Percentiles rank a stretch among this genome's conserved stretches.
Evolutionary conservation across 2,113 vertebrate species (phyloP).

Genomic region (Ammodytes marinus): DNA sequence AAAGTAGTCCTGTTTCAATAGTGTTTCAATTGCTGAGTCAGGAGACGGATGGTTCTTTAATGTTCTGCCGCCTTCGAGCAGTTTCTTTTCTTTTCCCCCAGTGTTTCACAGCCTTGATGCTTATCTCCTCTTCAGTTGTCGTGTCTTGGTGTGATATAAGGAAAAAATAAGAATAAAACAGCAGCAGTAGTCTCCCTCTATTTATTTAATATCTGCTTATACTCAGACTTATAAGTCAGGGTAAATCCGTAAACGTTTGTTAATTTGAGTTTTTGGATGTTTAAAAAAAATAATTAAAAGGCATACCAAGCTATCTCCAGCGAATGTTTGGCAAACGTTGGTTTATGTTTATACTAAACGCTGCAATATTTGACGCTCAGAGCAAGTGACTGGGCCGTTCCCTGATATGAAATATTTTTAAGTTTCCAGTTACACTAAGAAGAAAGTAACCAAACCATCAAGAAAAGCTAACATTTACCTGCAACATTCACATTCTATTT

Average conservation of each 20-base stretch:
- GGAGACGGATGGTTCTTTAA: conserved; percentile 39
- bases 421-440: background rate
- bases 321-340: too few relatives aligned
- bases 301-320: too few relatives aligned
- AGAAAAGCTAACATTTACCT: background rate
- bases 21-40: conserved; percentile 21
- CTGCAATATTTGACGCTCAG: too few relatives aligned
- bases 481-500: background rate
- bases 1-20: conserved; percentile 21
- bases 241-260: background rate
- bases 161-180: conserved; percentile 1
- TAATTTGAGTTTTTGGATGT: background rate
- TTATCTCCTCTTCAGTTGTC: conserved; percentile 25
- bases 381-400: too few relatives aligned
- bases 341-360: too few relatives aligned
- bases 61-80: conserved; percentile 6
- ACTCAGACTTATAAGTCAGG: background rate
- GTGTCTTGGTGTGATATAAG: conserved; percentile 24
- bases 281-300: background rate
- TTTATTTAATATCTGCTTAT: background rate
- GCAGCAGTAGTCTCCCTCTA: background rate
- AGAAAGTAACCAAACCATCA: background rate
- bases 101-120: conserved; percentile 24
- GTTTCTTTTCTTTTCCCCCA: background rate
- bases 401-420: background rate